These are phyloP conservation scores for Artemia sinica DNA, from an alignment of 2,888 invertebrate genomes.

Conservation along the genomic window DNA sequence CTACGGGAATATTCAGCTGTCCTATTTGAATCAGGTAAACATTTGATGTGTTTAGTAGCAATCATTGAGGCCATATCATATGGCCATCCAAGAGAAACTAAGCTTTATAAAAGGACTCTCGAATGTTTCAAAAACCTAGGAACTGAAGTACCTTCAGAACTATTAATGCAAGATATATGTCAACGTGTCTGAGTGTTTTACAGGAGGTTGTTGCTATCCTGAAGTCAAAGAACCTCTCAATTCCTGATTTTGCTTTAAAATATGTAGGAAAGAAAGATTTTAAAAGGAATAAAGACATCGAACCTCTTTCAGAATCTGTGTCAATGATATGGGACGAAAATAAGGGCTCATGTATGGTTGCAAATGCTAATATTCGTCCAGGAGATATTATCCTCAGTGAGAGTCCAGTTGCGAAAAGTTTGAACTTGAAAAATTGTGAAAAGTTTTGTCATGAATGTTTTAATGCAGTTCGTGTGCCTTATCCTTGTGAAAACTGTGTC, in stretches of 20 bases:
- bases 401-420: not conserved
- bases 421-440: not conserved
- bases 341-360: not conserved
- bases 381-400: slow-evolving; percentile 9
- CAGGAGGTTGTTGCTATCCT: not conserved
- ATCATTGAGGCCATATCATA: not conserved
- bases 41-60: not conserved
- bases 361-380: not conserved
- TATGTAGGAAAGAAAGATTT: slow-evolving; percentile 11
- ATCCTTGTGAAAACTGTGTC: slow-evolving; percentile 10
- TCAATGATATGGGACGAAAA: not conserved
- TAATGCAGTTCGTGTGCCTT: not conserved
- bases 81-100: not conserved
- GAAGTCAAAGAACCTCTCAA: not conserved
- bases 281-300: not conserved
- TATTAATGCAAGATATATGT: not conserved
- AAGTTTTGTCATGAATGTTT: slow-evolving; percentile 2
- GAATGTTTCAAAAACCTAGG: not conserved
- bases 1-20: slow-evolving; percentile 8
- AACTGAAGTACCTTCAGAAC: not conserved
- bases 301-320: not conserved
- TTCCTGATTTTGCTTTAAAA: slow-evolving; percentile 1
- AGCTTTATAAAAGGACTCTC: not conserved
- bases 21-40: not conserved
- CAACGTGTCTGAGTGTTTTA: too few relatives aligned